These are phyloP conservation scores for Oreochromis aureus DNA, from an alignment of 2,113 vertebrate genomes.

Conservation along the genomic window DNA sequence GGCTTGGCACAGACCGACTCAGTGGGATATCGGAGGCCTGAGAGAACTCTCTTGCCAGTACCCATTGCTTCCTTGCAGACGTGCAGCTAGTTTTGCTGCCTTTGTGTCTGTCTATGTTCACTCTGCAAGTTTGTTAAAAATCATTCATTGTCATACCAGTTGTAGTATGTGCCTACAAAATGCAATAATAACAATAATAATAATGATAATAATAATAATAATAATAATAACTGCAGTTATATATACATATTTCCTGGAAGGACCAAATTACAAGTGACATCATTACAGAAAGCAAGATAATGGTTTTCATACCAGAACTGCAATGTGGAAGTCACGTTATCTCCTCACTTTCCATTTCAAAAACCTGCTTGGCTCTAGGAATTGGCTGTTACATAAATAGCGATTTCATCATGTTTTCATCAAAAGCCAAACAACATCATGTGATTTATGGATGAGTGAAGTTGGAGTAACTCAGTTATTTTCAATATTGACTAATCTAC, in stretches of 20 bases:
- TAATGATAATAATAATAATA: background rate
- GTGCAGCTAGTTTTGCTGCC: background rate
- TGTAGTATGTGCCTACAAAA: background rate
- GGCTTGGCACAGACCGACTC: conserved; percentile 21
- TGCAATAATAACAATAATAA: accelerated
- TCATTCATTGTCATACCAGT: background rate
- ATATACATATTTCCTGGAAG: background rate
- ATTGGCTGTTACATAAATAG: background rate
- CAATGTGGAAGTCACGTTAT: background rate
- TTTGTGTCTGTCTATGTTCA: background rate
- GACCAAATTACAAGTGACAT: background rate
- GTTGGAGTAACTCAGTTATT: background rate
- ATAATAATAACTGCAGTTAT: background rate
- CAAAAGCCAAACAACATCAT: background rate
- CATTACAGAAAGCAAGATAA: background rate
- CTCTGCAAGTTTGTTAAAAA: background rate
- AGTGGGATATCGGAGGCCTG: background rate
- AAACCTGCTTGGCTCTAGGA: background rate
- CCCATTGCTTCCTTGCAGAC: background rate
- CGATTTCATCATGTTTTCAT: background rate
- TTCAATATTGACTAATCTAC: background rate
- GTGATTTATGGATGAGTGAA: background rate
- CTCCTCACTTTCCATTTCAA: background rate
- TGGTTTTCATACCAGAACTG: background rate
- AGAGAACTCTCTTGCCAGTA: background rate